A percentile compares a stretch with the other conserved stretches of the same genome.
phyloP scores from a whole-genome alignment of 2,797 vertebrate genomes.

The Chelonia mydas region DNA sequence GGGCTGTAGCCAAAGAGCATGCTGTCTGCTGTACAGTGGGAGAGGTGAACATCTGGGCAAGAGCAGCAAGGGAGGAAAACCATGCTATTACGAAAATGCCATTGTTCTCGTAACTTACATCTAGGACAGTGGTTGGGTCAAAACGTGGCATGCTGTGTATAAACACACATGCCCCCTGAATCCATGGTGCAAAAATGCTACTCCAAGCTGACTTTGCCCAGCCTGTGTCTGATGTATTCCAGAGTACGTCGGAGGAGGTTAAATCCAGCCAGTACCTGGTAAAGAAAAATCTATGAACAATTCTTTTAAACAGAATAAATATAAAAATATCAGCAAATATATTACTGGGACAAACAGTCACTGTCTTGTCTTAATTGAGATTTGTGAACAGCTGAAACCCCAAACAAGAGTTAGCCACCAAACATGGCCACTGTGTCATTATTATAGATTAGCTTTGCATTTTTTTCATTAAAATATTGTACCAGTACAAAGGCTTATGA shows the following conservation, averaged over 20 bases:
- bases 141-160: conserved; percentile 83
- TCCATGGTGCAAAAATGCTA: conserved; percentile 85
- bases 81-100: background rate
- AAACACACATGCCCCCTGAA: conserved; percentile 86
- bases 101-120: conserved; percentile 74
- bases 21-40: background rate
- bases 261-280: conserved; percentile 87
- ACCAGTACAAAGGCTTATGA: background rate
- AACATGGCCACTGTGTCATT: background rate
- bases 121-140: conserved; percentile 75
- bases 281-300: background rate
- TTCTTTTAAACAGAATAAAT: background rate
- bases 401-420: background rate
- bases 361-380: background rate
- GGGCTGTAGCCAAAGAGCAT: fast-evolving
- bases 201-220: conserved; percentile 89
- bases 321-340: background rate
- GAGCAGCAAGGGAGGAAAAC: background rate
- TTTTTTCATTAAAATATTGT: background rate
- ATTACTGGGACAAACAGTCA: background rate
- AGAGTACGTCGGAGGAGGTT: conserved; percentile 82
- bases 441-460: background rate
- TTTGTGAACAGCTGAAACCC: background rate
- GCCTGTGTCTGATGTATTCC: conserved; percentile 88
- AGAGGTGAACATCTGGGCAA: background rate